Conservation (phyloP, 2,797 vertebrate genomes). For the Bovichtus variegatus region DNA sequence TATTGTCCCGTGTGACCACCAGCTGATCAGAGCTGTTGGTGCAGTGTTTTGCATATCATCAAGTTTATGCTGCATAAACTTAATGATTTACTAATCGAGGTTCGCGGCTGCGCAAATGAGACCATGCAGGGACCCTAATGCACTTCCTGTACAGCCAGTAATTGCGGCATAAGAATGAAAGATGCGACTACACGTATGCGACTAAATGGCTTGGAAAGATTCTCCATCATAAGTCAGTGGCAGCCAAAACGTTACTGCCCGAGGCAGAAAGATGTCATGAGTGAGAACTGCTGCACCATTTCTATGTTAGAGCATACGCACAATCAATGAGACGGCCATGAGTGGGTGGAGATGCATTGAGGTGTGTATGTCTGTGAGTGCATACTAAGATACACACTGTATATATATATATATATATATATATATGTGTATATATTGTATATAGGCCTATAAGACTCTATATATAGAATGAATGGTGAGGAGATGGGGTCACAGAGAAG, state of each 20-base stretch:
- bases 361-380: constrained; percentile 33
- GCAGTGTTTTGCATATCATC: neutral
- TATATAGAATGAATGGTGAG: constrained; percentile 60
- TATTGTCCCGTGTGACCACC: neutral
- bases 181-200: constrained; percentile 12
- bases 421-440: no score
- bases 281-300: constrained; percentile 11
- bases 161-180: constrained; percentile 25
- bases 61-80: neutral
- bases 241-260: constrained; percentile 26
- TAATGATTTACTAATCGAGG: neutral
- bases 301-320: constrained; percentile 32
- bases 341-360: constrained; percentile 44
- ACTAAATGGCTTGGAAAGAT: constrained; percentile 13
- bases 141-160: constrained; percentile 15
- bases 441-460: constrained; percentile 63
- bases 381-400: constrained; percentile 46
- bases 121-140: constrained; percentile 32
- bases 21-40: neutral
- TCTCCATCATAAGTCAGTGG: constrained; percentile 21
- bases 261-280: constrained; percentile 29
- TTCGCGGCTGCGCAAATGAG: constrained; percentile 3
- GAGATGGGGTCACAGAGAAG: constrained; percentile 64
- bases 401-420: no score
- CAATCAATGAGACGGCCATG: constrained; percentile 55